Evolutionary conservation across 2,797 vertebrate genomes (phyloP).

Genomic region (Tadarida brasiliensis): DNA sequence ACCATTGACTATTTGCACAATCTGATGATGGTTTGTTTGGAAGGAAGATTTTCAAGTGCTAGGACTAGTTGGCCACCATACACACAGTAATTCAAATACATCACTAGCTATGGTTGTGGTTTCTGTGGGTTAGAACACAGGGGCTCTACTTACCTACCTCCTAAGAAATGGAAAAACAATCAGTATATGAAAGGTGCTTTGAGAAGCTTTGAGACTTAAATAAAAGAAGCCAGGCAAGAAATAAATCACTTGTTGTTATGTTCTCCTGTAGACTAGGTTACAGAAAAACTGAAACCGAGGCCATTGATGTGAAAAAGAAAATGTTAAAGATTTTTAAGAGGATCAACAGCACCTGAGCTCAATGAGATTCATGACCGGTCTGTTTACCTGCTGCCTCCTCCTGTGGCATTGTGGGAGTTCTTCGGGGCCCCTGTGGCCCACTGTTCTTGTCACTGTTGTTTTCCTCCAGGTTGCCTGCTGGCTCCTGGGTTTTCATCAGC

Average conservation of each 20-base stretch:
- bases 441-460: slow-evolving; percentile 95
- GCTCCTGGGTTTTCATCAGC: slow-evolving; percentile 96
- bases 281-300: slow-evolving; percentile 80
- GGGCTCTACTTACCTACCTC: slow-evolving; percentile 81
- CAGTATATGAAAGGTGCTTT: slow-evolving; percentile 71
- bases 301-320: slow-evolving; percentile 80
- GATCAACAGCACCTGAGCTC: slow-evolving; percentile 72
- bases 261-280: slow-evolving; percentile 79
- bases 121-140: slow-evolving; percentile 67
- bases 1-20: slow-evolving; percentile 39
- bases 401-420: slow-evolving; percentile 86
- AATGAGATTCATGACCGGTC: slow-evolving; percentile 80
- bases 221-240: slow-evolving; percentile 70
- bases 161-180: slow-evolving; percentile 74
- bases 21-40: slow-evolving; percentile 62
- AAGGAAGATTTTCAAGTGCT: slow-evolving; percentile 68
- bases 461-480: slow-evolving; percentile 91
- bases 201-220: slow-evolving; percentile 74
- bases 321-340: slow-evolving; percentile 80
- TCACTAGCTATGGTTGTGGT: slow-evolving; percentile 59
- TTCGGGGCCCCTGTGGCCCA: slow-evolving; percentile 88
- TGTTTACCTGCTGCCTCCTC: slow-evolving; percentile 92
- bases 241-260: slow-evolving; percentile 76
- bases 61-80: slow-evolving; percentile 55
- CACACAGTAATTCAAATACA: slow-evolving; percentile 66